Evolutionary conservation across 2,113 vertebrate genomes (phyloP), one percentile per base, ranked within the genome.

Genomic region (Rhea pennata): DNA sequence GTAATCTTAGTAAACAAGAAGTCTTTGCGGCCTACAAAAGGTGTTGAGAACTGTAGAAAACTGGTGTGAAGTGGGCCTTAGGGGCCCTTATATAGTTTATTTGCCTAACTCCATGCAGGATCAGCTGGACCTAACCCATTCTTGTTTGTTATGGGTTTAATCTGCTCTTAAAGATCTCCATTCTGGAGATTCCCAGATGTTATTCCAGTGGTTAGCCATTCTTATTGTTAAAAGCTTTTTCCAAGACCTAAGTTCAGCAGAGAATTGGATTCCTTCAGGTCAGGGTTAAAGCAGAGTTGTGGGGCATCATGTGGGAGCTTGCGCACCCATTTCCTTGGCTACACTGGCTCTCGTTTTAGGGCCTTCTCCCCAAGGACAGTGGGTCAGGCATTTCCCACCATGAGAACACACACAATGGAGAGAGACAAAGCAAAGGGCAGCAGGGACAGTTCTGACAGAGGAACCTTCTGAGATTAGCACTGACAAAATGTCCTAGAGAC

Each of bases 401-500:
- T 58, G 77, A 64, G 86, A 89, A 74, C 70, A 65, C 48, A 73
- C n/a, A 23, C 71, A 67, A 5, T 1, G 27, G 40, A 65, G 64
- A 86, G 40, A 92, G 53, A 89, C 58, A 95, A 85, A 85, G 89
- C 10, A 87, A 89, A 95, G 92, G 92, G 92, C 96, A 93, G 64
- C 78, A 46, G 40, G 78, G 96, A 84, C 84, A 59, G 36, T 84
- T 82, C 81, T 92, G 84, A 54, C 87, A 89, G 81, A 95, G 69
- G 8, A 93, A 31, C 21, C 74, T 94, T 74, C 89, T 59, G 58
- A 94, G 87, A 87, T 14, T 85, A 87, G 75, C 75, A 85, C 81
- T 74, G 87, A 96, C 58, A 95, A 91, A 96, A 93, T 83, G 23
- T 94, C 94, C 88, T 83, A 24, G 71, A 95, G 91, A 94, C 86